Conservation (phyloP, 2,797 vertebrate species). For the Anguilla megastoma region DNA sequence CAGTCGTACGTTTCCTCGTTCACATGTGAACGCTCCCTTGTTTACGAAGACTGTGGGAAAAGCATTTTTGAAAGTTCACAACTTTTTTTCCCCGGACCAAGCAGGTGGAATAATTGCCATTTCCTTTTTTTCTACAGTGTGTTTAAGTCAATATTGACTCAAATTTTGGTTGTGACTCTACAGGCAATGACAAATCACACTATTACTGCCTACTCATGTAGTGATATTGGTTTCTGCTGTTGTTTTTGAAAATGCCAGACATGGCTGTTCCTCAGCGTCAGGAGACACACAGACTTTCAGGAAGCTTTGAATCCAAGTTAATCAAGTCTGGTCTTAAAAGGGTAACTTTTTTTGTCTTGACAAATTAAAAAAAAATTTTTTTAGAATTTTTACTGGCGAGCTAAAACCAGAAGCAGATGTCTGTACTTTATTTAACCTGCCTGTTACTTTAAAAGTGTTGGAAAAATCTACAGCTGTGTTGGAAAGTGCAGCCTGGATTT, state of each 20-base stretch:
- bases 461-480: not conserved
- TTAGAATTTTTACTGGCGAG: not conserved
- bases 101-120: not conserved
- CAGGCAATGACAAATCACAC: too few species aligned
- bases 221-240: not conserved
- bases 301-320: not conserved
- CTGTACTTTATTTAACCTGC: not conserved
- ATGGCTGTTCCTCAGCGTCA: not conserved
- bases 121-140: not conserved
- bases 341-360: not conserved
- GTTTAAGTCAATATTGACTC: not conserved
- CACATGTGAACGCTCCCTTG: not conserved
- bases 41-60: slow-evolving; percentile 8
- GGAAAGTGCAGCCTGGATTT: not conserved
- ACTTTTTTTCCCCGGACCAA: not conserved
- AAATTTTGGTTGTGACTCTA: not conserved
- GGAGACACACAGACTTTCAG: not conserved
- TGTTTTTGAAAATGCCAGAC: not conserved
- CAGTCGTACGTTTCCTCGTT: not conserved
- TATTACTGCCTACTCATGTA: not conserved
- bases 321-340: not conserved
- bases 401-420: slow-evolving; percentile 5
- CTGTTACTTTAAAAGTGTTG: not conserved
- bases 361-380: not conserved
- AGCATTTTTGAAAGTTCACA: not conserved